Base-by-base conservation (phyloP, 2,888 invertebrate species). In the Mythimna vitellina region DNA sequence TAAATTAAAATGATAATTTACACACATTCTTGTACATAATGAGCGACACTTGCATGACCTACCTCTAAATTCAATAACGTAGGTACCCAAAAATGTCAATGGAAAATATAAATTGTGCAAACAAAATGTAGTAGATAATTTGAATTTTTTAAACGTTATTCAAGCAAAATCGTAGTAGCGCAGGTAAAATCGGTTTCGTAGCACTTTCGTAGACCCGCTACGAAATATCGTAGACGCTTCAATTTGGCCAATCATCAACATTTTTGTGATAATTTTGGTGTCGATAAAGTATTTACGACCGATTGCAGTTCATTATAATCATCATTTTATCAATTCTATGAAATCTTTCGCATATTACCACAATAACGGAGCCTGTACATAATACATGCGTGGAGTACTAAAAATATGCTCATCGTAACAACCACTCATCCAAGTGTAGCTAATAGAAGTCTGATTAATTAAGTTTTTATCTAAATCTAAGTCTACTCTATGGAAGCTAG, bases 121-220 rank as follows among this genome's bases (percentile, higher is more conserved):
- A 35, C 3, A 17, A 32, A 58, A 63, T 49, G 20, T 70, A 63
- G 58, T 29, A 58, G 32, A 57, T 66, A 17, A 46, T 62, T 64
- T 65, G 12, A 29, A 10, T 35, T 68, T 51, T 51, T 38, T 61
- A 32, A 68, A 64, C 25, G 56, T 62, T 54, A 42, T 56, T 76
- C n/a, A 58, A 57, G 25, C 20, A 51, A 70, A 70, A 70, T 67
- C 58, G 63, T 38, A n/a, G 57, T 70, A 61, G 65, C 56, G 49
- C 72, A 78, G 71, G 60, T 73, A 42, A 56, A 69, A 68, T 67
- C 64, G 56, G 65, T 29, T 46, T 78, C 92, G 94, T 94, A 94
- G 95, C 93, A 84, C 61, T 76, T 83, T 87, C 94, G 95, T 95
- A 95, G 95, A 90, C 81, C 83, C 72, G 89, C 94, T 94, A 95